phyloP scores from a whole-genome alignment of 2,797 vertebrate genomes.

The Alca torda region DNA sequence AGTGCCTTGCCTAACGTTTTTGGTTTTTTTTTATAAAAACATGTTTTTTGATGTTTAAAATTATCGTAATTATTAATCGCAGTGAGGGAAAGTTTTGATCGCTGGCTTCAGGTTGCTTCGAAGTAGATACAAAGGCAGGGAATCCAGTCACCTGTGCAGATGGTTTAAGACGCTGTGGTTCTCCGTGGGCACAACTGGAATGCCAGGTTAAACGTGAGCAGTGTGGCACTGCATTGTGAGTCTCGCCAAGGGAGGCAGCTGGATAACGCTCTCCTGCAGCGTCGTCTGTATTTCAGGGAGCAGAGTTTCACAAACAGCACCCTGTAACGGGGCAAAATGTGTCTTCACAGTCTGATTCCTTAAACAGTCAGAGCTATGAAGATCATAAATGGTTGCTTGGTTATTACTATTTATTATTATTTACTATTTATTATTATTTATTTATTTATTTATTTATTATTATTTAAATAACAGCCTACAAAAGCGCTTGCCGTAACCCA shows the following conservation, averaged over 20 bases:
- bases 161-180: not conserved
- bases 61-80: not conserved
- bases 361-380: not conserved
- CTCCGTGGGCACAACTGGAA: not conserved
- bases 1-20: not conserved
- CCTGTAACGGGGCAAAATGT: not conserved
- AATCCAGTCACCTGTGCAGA: not conserved
- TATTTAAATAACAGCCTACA: not conserved
- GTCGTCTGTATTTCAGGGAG: not conserved
- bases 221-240: accelerated
- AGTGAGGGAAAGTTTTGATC: not conserved
- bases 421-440: too few species aligned
- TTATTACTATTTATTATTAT: not conserved
- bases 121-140: not conserved
- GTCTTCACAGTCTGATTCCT: not conserved
- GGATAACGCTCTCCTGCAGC: accelerated
- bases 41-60: not conserved
- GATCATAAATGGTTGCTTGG: not conserved
- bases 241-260: accelerated
- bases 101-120: not conserved
- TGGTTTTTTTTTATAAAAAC: not conserved
- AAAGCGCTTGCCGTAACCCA: not conserved
- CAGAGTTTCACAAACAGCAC: not conserved
- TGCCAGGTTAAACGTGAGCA: accelerated
- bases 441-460: too few species aligned